Percentiles rank a stretch among this genome's conserved stretches.
Conservation (phyloP, 2,113 vertebrate species). For the Ia io region DNA sequence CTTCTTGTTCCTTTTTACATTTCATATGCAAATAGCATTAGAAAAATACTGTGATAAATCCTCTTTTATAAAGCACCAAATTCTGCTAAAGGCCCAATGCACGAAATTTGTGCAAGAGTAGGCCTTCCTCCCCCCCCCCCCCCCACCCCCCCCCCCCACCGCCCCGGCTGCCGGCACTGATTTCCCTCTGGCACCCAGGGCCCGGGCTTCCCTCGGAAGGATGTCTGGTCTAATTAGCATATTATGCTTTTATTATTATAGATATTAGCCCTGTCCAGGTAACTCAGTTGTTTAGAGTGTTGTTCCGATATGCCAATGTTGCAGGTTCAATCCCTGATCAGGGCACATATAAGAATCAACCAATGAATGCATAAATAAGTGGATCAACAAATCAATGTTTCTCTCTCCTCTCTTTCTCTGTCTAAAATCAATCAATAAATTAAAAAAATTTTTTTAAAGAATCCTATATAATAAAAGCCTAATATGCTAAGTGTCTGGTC, state of each 20-base stretch:
- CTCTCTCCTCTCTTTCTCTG: no score
- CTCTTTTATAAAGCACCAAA: slow-evolving; percentile 12
- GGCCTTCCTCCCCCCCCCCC: no score
- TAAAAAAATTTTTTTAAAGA: no score
- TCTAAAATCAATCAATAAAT: neutral
- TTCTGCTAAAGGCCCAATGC: neutral
- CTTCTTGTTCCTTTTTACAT: neutral
- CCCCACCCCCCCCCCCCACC: no score
- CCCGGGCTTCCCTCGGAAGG: no score
- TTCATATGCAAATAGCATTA: slow-evolving; percentile 19
- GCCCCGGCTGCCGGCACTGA: no score
- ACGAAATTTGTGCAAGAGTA: no score
- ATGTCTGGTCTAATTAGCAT: no score
- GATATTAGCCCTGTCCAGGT: neutral
- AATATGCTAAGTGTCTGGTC: no score
- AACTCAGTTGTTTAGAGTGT: neutral
- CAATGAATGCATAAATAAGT: neutral
- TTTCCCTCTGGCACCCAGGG: no score
- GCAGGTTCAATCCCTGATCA: neutral
- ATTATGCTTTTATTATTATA: no score
- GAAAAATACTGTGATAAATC: neutral
- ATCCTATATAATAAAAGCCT: no score
- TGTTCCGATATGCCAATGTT: neutral
- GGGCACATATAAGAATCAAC: neutral
- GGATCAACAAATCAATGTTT: neutral